Conservation (phyloP, 1,140 invertebrate genomes). For the Coptotermes formosanus region DNA sequence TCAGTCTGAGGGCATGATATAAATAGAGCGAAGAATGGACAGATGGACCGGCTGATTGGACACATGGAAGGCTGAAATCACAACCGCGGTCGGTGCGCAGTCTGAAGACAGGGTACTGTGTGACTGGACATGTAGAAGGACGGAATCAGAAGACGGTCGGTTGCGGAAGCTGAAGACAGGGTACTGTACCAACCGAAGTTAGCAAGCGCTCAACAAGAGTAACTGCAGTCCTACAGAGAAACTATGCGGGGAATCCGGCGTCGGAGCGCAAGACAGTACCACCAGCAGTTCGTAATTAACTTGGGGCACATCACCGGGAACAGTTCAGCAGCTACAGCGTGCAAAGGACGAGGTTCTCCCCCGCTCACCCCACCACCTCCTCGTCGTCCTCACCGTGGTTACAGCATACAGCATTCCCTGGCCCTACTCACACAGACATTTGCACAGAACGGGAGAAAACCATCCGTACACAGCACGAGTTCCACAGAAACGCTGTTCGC, state of each 20-base stretch:
- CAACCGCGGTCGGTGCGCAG: no score
- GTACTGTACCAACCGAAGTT: neutral
- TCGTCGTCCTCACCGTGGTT: neutral
- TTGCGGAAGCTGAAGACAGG: neutral
- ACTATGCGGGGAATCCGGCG: neutral
- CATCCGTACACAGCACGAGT: no score
- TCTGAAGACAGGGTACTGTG: no score
- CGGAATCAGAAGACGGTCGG: neutral
- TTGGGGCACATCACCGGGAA: neutral
- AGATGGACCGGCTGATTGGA: no score
- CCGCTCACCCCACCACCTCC: no score
- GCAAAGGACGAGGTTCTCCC: neutral
- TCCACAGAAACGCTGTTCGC: no score
- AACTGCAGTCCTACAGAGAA: neutral
- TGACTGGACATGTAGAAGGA: no score
- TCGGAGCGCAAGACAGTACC: neutral
- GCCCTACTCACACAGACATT: neutral
- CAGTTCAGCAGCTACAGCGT: neutral
- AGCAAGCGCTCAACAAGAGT: neutral
- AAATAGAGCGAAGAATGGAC: no score
- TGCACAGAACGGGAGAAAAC: neutral
- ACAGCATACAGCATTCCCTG: neutral
- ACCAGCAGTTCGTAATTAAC: conserved; percentile 10
- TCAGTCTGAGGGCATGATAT: no score
- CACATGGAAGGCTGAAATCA: no score